Evolutionary conservation across 2,113 vertebrate species (phyloP), one percentile per base, ranked within the genome.

Genomic region (Notothenia coriiceps): DNA sequence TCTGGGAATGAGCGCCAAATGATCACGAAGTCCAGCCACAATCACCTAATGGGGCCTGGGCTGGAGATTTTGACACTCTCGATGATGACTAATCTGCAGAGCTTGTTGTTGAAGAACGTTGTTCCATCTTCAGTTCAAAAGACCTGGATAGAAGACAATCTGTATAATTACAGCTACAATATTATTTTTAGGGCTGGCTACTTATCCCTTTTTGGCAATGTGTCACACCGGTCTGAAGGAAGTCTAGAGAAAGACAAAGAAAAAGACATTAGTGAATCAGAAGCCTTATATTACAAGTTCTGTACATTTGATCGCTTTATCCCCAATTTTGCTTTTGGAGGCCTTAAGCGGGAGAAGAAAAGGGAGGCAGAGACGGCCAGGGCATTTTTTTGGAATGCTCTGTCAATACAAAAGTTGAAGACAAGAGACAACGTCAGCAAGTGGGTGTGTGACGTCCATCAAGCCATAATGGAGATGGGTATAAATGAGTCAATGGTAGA

Each of bases 141-240:
- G 5, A 20, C 0, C 35, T 99, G 97, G 97, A 89, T 20, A 0
- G 95, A 98, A 61, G 96, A 94, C 0, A 85, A 74, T 2, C 95
- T 99, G 20, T 99, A 98, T 80, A 57, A 89, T 20, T 98, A 95
- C 90, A 94, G 96, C 86, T 98, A 97, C 89, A 97, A 95, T 50
- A 86, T 93, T 0, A 79, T 98, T 65, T 99, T 99, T 73, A 92
- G 96, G 43, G 97, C 97, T 0, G 97, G 98, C 0, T 98, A 96
- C 81, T 88, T 98, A 50, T 91, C 96, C 29, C 82, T 99, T 33
- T 99, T 92, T 1, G 98, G 98, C 13, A 96, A 94, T 0, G 85
- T 93, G 68, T 55, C 92, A 0, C 1, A 47, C 14, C 76, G 9
- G 10, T 66, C 71, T 1, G 47, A 77, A 4, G 90, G 15, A 1